Percentiles rank a stretch among this genome's conserved stretches.
Evolutionary conservation across 2,113 vertebrate species (phyloP).

Genomic region (Nibea albiflora): DNA sequence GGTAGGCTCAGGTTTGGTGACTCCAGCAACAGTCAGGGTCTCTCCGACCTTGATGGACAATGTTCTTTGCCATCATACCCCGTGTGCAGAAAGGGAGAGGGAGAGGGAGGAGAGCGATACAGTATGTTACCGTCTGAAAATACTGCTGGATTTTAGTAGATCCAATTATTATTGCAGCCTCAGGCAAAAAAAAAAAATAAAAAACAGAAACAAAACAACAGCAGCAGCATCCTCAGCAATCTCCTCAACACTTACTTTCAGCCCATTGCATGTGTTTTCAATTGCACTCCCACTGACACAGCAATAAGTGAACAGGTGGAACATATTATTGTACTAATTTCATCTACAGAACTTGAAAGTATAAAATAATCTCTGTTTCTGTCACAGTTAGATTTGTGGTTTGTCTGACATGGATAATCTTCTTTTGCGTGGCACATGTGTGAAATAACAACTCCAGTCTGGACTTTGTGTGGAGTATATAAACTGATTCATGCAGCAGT

Average conservation of each 20-base stretch:
- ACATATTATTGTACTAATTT: no score
- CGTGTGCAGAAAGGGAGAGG: slow-evolving; percentile 42
- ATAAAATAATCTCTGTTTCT: no score
- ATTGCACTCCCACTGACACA: slow-evolving; percentile 47
- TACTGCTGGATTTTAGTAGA: slow-evolving; percentile 17
- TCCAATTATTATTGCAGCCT: slow-evolving; percentile 30
- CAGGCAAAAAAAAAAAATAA: background rate
- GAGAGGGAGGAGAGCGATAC: background rate
- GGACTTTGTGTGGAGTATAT: no score
- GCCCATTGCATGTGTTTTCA: slow-evolving; percentile 73
- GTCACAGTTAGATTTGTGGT: no score
- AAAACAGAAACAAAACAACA: background rate
- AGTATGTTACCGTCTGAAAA: slow-evolving; percentile 26
- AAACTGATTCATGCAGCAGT: no score
- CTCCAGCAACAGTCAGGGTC: slow-evolving; percentile 79
- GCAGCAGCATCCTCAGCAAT: slow-evolving; percentile 5
- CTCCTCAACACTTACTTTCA: slow-evolving; percentile 21
- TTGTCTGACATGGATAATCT: no score
- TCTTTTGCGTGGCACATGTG: no score
- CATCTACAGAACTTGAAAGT: no score
- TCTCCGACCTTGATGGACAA: slow-evolving; percentile 86
- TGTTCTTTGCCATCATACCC: slow-evolving; percentile 78
- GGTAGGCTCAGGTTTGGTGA: slow-evolving; percentile 53
- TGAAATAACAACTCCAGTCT: no score
- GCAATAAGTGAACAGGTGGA: background rate